Conservation (phyloP, 2,113 vertebrate genomes). For the Cyprinodon variegatus region DNA sequence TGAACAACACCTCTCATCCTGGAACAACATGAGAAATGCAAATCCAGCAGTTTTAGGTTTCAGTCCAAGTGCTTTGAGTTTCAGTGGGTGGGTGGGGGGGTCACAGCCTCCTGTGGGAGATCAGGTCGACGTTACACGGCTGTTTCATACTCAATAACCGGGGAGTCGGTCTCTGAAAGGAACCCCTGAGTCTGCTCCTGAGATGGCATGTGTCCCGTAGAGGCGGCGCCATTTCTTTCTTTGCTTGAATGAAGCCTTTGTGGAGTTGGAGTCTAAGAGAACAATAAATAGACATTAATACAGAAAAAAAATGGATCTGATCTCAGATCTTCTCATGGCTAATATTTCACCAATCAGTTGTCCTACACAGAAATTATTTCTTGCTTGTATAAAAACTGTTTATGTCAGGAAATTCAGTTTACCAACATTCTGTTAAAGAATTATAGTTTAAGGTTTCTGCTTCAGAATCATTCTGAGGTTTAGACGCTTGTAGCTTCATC, state of each 20-base stretch:
- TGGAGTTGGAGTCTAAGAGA: constrained; percentile 24
- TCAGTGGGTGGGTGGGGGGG: background rate
- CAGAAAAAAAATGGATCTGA: background rate
- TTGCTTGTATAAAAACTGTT: no score
- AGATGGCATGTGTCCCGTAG: background rate
- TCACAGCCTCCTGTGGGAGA: background rate
- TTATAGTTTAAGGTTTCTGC: no score
- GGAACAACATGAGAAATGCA: background rate
- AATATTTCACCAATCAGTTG: no score
- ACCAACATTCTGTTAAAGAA: no score
- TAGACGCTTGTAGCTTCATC: no score
- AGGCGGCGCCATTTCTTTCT: constrained; percentile 41
- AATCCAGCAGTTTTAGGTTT: background rate
- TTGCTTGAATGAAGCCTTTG: constrained; percentile 31
- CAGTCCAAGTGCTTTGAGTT: background rate
- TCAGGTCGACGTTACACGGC: constrained; percentile 44
- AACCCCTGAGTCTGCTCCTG: constrained; percentile 48
- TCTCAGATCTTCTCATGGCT: background rate
- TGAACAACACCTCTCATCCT: background rate
- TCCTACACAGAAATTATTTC: no score
- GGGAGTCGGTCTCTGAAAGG: constrained; percentile 18
- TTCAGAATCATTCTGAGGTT: no score
- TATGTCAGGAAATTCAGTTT: no score
- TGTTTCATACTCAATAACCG: constrained; percentile 60
- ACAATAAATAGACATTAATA: background rate